Evolutionary conservation across 1,140 invertebrate genomes (phyloP).

Genomic region (Chelonus insularis): DNA sequence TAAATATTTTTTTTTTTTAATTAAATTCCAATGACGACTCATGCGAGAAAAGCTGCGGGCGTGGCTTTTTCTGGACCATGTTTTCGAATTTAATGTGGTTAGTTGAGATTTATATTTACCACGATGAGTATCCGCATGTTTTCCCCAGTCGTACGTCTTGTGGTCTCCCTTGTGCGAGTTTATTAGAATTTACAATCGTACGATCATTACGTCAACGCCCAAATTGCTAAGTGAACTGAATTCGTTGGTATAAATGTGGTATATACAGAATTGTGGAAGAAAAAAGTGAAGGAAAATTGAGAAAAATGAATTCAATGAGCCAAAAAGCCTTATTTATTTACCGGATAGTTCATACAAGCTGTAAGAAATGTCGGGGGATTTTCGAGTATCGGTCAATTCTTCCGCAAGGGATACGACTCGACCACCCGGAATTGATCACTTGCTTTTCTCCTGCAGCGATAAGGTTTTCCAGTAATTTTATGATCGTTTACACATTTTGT

Average conservation of each 20-base stretch:
- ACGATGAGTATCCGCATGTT: slow-evolving; percentile 30
- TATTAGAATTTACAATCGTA: slow-evolving; percentile 51
- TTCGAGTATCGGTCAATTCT: slow-evolving; percentile 50
- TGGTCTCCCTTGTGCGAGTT: slow-evolving; percentile 25
- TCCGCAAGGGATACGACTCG: slow-evolving; percentile 32
- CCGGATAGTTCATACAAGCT: not conserved
- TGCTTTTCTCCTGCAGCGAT: slow-evolving; percentile 41
- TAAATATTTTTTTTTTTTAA: not conserved
- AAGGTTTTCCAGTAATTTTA: not conserved
- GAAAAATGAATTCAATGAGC: slow-evolving; percentile 17
- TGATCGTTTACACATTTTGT: no score
- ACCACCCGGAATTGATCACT: slow-evolving; percentile 52
- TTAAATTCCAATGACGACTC: slow-evolving; percentile 10
- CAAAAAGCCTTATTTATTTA: slow-evolving; percentile 44
- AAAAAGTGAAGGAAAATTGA: not conserved
- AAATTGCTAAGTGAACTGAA: slow-evolving; percentile 36
- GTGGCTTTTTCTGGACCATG: slow-evolving; percentile 42
- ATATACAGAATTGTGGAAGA: no score
- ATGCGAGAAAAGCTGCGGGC: slow-evolving; percentile 32
- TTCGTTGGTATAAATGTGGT: no score
- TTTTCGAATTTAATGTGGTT: slow-evolving; percentile 46
- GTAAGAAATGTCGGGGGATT: no score
- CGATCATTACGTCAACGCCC: slow-evolving; percentile 42
- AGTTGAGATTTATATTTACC: slow-evolving; percentile 47
- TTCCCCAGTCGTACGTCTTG: not conserved